Conservation (phyloP, 2,888 invertebrate genomes). For the Sinotaia quadrata region DNA sequence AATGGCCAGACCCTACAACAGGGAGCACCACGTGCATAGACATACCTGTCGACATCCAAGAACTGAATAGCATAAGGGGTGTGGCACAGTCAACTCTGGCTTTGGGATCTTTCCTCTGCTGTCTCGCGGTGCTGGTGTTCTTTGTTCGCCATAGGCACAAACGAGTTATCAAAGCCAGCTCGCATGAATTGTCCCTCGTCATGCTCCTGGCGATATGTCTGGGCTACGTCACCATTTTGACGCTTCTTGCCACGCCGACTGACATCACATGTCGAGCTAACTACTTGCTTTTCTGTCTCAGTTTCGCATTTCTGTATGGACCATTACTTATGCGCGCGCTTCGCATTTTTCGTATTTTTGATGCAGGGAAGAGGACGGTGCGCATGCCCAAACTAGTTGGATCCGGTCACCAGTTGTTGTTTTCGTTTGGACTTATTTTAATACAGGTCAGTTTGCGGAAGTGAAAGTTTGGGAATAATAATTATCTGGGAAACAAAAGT, state of each 20-base stretch:
- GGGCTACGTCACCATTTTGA: constrained; percentile 49
- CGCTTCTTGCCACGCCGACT: constrained; percentile 47
- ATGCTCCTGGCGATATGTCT: constrained; percentile 53
- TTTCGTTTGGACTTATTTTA: not conserved
- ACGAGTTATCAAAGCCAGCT: constrained; percentile 60
- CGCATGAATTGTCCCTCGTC: constrained; percentile 56
- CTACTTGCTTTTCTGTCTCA: constrained; percentile 41
- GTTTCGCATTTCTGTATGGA: constrained; percentile 44
- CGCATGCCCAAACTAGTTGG: constrained; percentile 28
- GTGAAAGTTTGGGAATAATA: too few species aligned
- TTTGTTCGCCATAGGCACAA: constrained; percentile 36
- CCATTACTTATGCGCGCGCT: constrained; percentile 46
- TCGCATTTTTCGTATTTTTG: constrained; percentile 48
- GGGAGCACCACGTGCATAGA: constrained; percentile 28
- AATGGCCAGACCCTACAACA: constrained; percentile 44
- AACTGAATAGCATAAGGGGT: constrained; percentile 20
- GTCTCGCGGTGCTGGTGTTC: constrained; percentile 10
- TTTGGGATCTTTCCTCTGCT: constrained; percentile 11
- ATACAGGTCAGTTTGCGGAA: constrained; percentile 9
- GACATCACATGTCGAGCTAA: constrained; percentile 29
- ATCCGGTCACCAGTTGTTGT: constrained; percentile 1
- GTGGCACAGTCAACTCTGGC: constrained; percentile 27
- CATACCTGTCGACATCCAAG: constrained; percentile 25
- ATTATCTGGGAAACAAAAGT: too few species aligned
- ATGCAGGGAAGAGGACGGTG: constrained; percentile 37